These are phyloP conservation scores for Anoplius nigerrimus DNA, from an alignment of 2,888 invertebrate species.

Conservation along the genomic window DNA sequence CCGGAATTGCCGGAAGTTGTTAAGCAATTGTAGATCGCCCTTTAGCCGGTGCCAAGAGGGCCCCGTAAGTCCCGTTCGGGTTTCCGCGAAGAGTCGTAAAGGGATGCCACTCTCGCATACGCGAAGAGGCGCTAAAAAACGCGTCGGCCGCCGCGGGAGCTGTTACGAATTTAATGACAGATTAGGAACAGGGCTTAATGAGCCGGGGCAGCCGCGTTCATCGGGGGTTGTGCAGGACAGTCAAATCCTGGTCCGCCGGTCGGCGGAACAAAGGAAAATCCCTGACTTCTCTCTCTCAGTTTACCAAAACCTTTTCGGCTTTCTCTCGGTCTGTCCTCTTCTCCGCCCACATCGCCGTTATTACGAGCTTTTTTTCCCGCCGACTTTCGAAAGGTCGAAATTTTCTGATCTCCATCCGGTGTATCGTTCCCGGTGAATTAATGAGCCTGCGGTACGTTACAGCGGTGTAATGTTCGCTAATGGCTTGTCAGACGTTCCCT, in stretches of 20 bases:
- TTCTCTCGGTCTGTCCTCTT: not conserved
- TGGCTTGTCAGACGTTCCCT: too few relatives aligned
- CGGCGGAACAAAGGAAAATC: conserved; percentile 53
- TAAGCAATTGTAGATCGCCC: conserved; percentile 8
- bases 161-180: conserved; percentile 54
- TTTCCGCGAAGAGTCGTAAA: conserved; percentile 36
- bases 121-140: conserved; percentile 2
- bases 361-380: conserved; percentile 59
- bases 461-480: too few relatives aligned
- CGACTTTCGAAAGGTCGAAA: conserved; percentile 56
- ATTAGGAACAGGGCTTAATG: conserved; percentile 61
- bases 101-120: not conserved
- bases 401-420: conserved; percentile 32
- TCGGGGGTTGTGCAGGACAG: conserved; percentile 8
- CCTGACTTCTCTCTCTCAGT: conserved; percentile 27
- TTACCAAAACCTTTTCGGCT: conserved; percentile 23
- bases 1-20: not conserved
- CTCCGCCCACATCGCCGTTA: conserved; percentile 64
- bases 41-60: conserved; percentile 1
- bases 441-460: too few relatives aligned
- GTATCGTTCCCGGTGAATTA: not conserved
- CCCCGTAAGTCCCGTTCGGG: not conserved
- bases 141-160: conserved; percentile 9
- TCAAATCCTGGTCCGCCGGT: conserved; percentile 10
- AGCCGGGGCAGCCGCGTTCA: conserved; percentile 53